Evolutionary conservation across 2,888 invertebrate species (phyloP).

Genomic region (Machimus atricapillus): DNA sequence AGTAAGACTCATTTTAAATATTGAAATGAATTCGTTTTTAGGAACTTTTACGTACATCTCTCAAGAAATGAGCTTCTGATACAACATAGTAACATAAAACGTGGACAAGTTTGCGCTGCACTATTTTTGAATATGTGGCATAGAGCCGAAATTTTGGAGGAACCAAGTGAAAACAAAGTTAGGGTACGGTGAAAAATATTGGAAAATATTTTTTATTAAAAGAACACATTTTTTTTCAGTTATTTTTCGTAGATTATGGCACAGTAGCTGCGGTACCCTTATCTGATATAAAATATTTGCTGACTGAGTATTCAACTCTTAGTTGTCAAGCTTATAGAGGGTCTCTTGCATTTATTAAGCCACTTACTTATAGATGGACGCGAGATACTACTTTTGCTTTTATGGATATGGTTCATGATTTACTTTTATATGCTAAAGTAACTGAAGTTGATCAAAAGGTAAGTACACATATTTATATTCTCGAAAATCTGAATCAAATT

Average conservation of each 20-base stretch:
- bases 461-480: neutral
- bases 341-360: conserved; percentile 41
- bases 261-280: conserved; percentile 15
- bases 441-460: conserved; percentile 42
- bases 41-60: neutral
- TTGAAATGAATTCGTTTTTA: neutral
- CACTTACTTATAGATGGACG: conserved; percentile 41
- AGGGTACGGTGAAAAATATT: conserved; percentile 31
- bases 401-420: conserved; percentile 38
- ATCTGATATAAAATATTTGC: conserved; percentile 42
- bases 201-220: neutral
- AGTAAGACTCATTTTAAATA: neutral
- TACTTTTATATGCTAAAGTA: conserved; percentile 44
- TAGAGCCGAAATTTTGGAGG: conserved; percentile 41
- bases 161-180: neutral
- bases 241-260: conserved; percentile 45
- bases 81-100: neutral
- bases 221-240: neutral
- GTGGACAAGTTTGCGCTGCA: conserved; percentile 42
- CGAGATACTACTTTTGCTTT: conserved; percentile 45
- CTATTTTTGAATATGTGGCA: conserved; percentile 40
- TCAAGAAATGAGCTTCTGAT: conserved; percentile 5
- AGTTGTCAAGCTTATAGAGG: conserved; percentile 42
- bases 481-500: too few species aligned
- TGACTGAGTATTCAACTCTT: conserved; percentile 39